A percentile compares a stretch with the other conserved stretches of the same genome.
Conservation (phyloP, 2,797 vertebrate species). For the Neomorphus geoffroyi region DNA sequence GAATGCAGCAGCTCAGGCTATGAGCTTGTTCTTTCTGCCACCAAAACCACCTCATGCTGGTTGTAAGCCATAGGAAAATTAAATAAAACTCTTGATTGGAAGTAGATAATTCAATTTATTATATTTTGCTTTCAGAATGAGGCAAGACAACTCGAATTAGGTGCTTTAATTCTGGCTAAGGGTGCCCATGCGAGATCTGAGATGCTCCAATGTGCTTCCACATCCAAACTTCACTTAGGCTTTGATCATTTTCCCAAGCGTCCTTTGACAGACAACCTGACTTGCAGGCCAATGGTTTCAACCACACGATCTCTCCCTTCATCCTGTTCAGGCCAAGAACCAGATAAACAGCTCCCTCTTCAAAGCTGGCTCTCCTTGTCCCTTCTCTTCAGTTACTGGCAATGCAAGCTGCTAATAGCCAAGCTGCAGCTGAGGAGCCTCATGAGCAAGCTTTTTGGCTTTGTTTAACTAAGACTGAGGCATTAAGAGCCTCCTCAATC, state of each 20-base stretch:
- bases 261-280: background rate
- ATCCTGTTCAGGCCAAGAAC: background rate
- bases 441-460: background rate
- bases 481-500: background rate
- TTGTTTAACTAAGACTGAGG: background rate
- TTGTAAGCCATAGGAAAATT: background rate
- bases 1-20: background rate
- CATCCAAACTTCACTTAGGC: background rate
- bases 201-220: background rate
- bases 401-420: background rate
- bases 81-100: background rate
- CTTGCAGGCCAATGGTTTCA: background rate
- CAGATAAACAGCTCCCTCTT: background rate
- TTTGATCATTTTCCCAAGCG: background rate
- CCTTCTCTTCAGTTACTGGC: background rate
- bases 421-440: background rate
- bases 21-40: background rate
- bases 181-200: background rate
- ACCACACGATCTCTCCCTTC: background rate
- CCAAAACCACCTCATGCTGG: background rate
- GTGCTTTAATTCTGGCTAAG: background rate
- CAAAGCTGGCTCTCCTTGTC: background rate
- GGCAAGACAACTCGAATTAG: background rate
- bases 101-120: background rate
- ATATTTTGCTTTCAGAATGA: background rate